Conservation (phyloP, 2,113 vertebrate species). For the Furnarius figulus region DNA sequence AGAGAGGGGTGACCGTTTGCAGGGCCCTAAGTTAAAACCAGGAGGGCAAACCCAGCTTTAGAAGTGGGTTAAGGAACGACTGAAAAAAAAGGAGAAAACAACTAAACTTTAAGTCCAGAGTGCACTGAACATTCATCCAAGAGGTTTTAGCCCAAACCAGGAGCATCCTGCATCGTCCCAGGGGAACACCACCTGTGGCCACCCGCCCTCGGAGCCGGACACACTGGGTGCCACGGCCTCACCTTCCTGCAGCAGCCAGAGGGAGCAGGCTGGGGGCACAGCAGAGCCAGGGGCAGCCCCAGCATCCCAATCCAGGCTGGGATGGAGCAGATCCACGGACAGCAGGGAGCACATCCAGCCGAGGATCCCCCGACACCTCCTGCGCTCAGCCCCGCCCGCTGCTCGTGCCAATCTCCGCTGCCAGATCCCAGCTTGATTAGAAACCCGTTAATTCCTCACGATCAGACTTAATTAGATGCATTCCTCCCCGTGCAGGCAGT, state of each 20-base stretch:
- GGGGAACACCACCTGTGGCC: not conserved
- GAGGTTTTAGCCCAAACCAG: not conserved
- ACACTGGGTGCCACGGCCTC: fast-evolving
- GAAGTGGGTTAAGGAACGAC: not conserved
- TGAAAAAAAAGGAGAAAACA: too few species aligned
- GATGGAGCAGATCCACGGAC: not conserved
- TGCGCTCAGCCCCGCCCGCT: not conserved
- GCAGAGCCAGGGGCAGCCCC: not conserved
- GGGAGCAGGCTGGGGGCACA: not conserved
- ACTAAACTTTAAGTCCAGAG: fast-evolving
- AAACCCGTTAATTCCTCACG: conserved; percentile 34
- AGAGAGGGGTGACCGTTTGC: fast-evolving
- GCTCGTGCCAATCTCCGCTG: not conserved
- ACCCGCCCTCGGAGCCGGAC: not conserved
- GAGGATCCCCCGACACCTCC: not conserved
- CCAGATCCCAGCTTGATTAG: not conserved
- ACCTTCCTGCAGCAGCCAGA: not conserved
- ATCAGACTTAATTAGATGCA: not conserved
- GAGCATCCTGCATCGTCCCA: not conserved
- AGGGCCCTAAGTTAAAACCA: not conserved
- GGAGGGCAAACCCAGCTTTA: not conserved
- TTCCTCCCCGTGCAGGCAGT: not conserved
- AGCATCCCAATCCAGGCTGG: not conserved
- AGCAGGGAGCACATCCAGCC: not conserved
- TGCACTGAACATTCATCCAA: not conserved